Evolutionary conservation across 2,797 vertebrate species (phyloP), one percentile per base, ranked within the genome.

Genomic region (Anomalospiza imberbis): DNA sequence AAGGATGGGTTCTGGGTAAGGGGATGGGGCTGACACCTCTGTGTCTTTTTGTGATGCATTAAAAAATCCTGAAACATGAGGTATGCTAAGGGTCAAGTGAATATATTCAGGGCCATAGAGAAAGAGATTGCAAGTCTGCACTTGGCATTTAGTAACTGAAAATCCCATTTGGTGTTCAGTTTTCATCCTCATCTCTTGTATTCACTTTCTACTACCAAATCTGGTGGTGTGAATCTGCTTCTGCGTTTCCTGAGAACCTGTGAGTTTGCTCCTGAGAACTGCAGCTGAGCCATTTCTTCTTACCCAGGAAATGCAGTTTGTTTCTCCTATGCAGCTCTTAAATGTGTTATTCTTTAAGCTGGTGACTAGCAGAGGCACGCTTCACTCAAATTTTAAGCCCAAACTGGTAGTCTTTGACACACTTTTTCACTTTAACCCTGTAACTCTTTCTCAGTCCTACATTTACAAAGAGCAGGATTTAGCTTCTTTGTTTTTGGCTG

Each of bases 171-270:
- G 26, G 48, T 17, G 8, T 29, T 73, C 0, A 1, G 6, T 60
- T 92, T 70, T 60, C 17, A 24, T 62, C 21, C 6, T 71, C 5
- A 1, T 45, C 9, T 55, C 24, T 47, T 32, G 4, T 25, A 2
- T 29, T 85, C 4, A 0, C 12, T 45, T 67, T n/a, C 16, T 75
- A 0, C 22, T 31, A 1, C 42, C 7, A 19, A 32, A 18, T 17
- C 66, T 24, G 40, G 21, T 32, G n/a, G 3, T 45, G n/a, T 36
- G 34, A 22, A 31, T 76, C 47, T 63, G 32, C 38, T 63, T 36
- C 51, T 48, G 34, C 40, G 25, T 34, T 38, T 36, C 15, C 20
- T 82, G 47, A 61, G 29, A 60, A 60, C 38, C 48, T 14, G 0
- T 17, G 34, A 42, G 19, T 36, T n/a, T n/a, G 25, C 20, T 84